These are phyloP conservation scores for Pachyrhynchus sulphureomaculatus DNA, from an alignment of 1,140 invertebrate species.

Conservation along the genomic window DNA sequence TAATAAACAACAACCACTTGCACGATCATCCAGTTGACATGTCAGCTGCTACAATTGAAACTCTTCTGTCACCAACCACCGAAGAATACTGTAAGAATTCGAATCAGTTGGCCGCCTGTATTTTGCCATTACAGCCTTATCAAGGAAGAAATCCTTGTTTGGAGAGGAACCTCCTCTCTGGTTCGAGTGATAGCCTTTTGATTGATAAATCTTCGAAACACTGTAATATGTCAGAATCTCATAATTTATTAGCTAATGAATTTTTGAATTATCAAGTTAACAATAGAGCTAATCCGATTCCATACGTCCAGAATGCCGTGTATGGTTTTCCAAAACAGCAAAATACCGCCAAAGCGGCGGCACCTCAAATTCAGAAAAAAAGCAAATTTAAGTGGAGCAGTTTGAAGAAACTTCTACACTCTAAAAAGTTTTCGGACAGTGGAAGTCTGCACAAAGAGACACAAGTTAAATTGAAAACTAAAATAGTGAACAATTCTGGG, in stretches of 20 bases:
- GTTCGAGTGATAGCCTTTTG: conserved; percentile 65
- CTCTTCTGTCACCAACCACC: conserved; percentile 54
- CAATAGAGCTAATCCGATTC: conserved; percentile 63
- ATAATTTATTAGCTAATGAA: conserved; percentile 50
- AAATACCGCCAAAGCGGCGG: conserved; percentile 46
- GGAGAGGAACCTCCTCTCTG: conserved; percentile 74
- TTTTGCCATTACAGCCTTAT: conserved; percentile 67
- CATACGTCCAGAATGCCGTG: conserved; percentile 77
- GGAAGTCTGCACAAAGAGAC: conserved; percentile 53
- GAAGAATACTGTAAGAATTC: conserved; percentile 57
- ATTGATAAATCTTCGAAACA: conserved; percentile 72
- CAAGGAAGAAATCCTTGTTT: conserved; percentile 85
- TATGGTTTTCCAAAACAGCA: conserved; percentile 59
- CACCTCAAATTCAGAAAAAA: conserved; percentile 39
- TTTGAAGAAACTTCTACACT: conserved; percentile 48
- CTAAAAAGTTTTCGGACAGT: conserved; percentile 27
- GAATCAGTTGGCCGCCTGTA: conserved; percentile 52
- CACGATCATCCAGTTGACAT: conserved; percentile 45
- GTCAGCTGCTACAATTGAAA: conserved; percentile 51
- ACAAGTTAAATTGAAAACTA: conserved; percentile 54
- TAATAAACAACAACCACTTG: conserved; percentile 50
- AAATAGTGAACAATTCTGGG: conserved; percentile 39
- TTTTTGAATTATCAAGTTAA: conserved; percentile 47
- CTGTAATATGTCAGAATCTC: conserved; percentile 53
- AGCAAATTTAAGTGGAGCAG: conserved; percentile 45